Base-by-base conservation (phyloP, 2,888 invertebrate species). In the Trilocha varians region DNA sequence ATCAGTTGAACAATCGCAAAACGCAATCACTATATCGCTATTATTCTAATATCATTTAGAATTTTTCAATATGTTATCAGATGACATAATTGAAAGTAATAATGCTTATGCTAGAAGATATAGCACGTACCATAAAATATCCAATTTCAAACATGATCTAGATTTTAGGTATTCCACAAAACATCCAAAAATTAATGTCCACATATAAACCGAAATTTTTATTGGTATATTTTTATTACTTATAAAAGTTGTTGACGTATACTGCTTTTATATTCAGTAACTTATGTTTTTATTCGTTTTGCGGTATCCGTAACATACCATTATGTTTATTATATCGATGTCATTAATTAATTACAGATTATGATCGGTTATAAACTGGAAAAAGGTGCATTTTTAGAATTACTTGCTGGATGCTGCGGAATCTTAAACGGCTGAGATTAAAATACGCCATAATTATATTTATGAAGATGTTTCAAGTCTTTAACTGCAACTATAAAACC, bases 171-270 rank as follows among this genome's bases (percentile, higher is more conserved):
- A 48, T 48, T 44, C 42, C 33, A 47, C 42, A 48, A 50, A 49
- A 49, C 40, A 45, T 45, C 55, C 47, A 46, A 52, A 55, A 9
- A 51, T 50, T 55, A 53, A 53, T 46, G 41, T 11, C 42, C 39
- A 16, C 34, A 41, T 44, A 53, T 49, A 52, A 49, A 57, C 48
- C 43, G 39, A 53, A 47, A 49, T 49, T 44, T 55, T 57, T 52
- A 58, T 47, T 55, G 43, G 41, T 44, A 49, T 47, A 52, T 55
- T 59, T n/a, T 57, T 51, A 58, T 53, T 51, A 39, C 46, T 39
- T 49, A 51, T 58, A 57, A 53, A 58, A 52, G 44, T 55, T 56
- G 58, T 58, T 59, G 55, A 57, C 58, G 40, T 55, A 48, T 51
- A 37, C 41, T 44, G 46, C 50, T 53, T 59, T 57, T 51, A 52